Conservation (phyloP, 92 coral and sea anemone genomes). For the Porites divaricata region DNA sequence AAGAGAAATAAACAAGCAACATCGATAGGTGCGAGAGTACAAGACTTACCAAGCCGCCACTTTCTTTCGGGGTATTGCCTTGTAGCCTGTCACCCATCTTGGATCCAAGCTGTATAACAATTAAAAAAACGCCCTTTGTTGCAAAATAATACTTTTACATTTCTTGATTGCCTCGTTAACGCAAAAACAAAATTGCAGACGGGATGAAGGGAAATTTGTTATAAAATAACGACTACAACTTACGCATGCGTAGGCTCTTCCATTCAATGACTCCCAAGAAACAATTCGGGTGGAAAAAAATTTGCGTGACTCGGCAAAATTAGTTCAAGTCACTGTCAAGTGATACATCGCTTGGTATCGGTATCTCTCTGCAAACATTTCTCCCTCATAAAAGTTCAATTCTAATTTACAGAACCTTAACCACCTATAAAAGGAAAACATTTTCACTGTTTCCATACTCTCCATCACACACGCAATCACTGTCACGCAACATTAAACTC, state of each 20-base stretch:
- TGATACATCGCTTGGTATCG: no score
- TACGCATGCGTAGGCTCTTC: conserved; percentile 33
- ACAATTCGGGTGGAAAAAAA: conserved; percentile 13
- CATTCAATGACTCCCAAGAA: conserved; percentile 22
- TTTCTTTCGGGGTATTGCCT: conserved; percentile 27
- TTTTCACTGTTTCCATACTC: neutral
- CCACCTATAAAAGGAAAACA: neutral
- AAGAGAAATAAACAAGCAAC: conserved; percentile 13
- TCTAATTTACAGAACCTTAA: neutral
- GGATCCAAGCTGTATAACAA: conserved; percentile 9
- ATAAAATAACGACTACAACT: conserved; percentile 6
- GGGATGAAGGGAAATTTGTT: neutral
- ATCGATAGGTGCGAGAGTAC: neutral
- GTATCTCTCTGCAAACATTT: neutral
- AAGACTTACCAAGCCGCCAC: conserved; percentile 51
- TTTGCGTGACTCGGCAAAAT: conserved; percentile 12
- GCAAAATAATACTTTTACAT: conserved; percentile 2
- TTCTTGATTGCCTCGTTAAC: conserved; percentile 4
- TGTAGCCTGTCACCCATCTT: conserved; percentile 49
- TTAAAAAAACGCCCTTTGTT: neutral
- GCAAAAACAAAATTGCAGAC: conserved; percentile 2
- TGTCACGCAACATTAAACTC: conserved; percentile 19
- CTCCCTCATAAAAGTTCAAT: neutral
- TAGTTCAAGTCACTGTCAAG: no score
- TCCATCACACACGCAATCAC: neutral